A percentile compares a stretch with the other conserved stretches of the same genome.
phyloP scores from a whole-genome alignment of 1,140 invertebrate genomes.

The Branchinecta lindahli region DNA sequence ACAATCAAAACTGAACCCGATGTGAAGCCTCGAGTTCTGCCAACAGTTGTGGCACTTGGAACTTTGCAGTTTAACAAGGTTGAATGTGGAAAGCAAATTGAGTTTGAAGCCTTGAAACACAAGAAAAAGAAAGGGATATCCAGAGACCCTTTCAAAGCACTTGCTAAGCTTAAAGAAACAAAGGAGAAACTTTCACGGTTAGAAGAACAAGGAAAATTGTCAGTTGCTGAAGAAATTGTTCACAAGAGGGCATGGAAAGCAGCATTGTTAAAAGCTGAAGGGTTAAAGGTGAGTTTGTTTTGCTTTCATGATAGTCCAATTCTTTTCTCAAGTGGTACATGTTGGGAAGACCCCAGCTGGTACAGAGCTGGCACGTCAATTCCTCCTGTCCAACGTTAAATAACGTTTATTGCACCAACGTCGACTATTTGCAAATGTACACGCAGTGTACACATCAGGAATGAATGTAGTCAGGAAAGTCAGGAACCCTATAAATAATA shows the following conservation, averaged over 20 bases:
- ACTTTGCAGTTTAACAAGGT: background rate
- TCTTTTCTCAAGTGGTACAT: too few relatives aligned
- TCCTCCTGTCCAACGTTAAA: too few relatives aligned
- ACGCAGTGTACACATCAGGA: too few relatives aligned
- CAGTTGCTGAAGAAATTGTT: background rate
- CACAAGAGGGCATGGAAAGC: background rate
- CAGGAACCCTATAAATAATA: too few relatives aligned
- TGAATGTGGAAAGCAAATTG: background rate
- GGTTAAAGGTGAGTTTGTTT: background rate
- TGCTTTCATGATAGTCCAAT: too few relatives aligned
- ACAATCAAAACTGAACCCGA: too few relatives aligned
- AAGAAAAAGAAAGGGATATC: background rate
- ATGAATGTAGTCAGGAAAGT: too few relatives aligned
- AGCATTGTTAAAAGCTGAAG: background rate
- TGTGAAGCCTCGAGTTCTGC: too few relatives aligned
- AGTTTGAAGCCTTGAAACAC: background rate
- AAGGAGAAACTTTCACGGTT: background rate
- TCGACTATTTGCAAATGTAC: too few relatives aligned
- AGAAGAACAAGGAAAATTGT: slow-evolving; percentile 1
- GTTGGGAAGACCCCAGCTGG: too few relatives aligned
- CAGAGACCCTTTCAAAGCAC: slow-evolving; percentile 5
- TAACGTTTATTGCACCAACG: too few relatives aligned
- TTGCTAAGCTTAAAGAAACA: background rate
- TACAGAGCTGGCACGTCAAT: too few relatives aligned
- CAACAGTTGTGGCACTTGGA: background rate